Evolutionary conservation across 2,797 vertebrate genomes (phyloP), one percentile per base, ranked within the genome.

Genomic region (Diglossa cyanea): DNA sequence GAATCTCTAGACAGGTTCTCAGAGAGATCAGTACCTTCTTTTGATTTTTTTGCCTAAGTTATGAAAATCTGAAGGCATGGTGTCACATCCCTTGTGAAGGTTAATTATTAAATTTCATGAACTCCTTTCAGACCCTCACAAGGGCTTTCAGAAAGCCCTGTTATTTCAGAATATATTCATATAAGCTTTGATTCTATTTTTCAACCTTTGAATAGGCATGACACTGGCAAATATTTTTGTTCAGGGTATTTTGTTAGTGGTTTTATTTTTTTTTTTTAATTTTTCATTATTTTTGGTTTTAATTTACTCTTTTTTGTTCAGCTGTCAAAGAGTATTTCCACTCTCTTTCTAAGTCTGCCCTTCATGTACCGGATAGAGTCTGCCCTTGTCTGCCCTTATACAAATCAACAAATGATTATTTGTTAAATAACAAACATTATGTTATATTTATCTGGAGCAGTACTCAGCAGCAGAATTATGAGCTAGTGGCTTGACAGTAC

Each of bases 31-130:
- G 4, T 61, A 24, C 10, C 31, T 79, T 70, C n/a, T 24, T 53
- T 21, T 50, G 73, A 33, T n/a, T 72, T 79, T 79, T 84, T 76
- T 88, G 19, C 17, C 31, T 62, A 2, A 81, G 51, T 16, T 73
- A 37, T 47, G 42, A 65, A 86, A 71, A 47, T 74, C 11, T 65
- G 31, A 86, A 88, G 23, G 31, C 11, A 47, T 11, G 14, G 7
- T 58, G 21, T 35, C 44, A 28, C 26, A 37, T 86, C 23, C 28
- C 40, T 39, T 85, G 6, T 70, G 40, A 93, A 91, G 48, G 26
- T 76, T 96, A 73, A 60, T 94, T 79, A 50, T 67, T 88, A 91
- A 72, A 75, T 66, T 55, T 84, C 15, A n/a, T 83, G 0, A 68
- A 42, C n/a, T 72, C 15, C 5, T 65, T 94, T 81, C 21, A 67